Evolutionary conservation across 2,113 vertebrate species (phyloP), one percentile per base, ranked within the genome.

Genomic region (Catharus minimus): DNA sequence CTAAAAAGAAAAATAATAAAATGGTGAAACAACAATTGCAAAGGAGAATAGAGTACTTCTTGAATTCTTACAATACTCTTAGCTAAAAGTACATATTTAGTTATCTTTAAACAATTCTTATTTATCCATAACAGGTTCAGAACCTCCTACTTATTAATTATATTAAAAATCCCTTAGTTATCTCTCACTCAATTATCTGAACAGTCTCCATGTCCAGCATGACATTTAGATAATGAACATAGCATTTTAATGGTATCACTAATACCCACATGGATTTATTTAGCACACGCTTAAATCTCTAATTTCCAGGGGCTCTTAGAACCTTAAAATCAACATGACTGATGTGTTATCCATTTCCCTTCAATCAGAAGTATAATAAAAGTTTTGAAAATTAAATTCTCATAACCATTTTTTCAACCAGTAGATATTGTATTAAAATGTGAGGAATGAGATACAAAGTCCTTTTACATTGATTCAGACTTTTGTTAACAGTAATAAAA

Each of bases 171-270:
- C 26, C 53, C 21, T 57, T 92, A 52, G 68, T 92, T 90, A 79
- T 87, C 65, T 93, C 82, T 89, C 62, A 56, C 32, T 84, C 27
- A 86, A 44, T 96, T 90, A 81, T 88, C 41, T 72, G 38, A 90
- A 75, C 52, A 84, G 26, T 87, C 87, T 89, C 66, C 53, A 22
- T 65, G 81, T 92, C 92, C 92, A 89, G 41, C 53, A 65, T 86
- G 94, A 82, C 82, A 94, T 95, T 94, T 94, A 91, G 79, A 75
- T 89, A 93, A 94, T 72, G 91, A 95, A 90, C 5, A 49, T 22
- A 81, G 5, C 24, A 75, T 73, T 90, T 89, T 81, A 88, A 49
- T 71, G n/a, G 24, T 69, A 75, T 90, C 66, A 60, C 19, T 84
- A 88, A 90, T 65, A 64, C 17, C 80, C 53, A 67, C 24, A 28